Conservation (phyloP, 2,888 invertebrate genomes). For the Pocota personata region DNA sequence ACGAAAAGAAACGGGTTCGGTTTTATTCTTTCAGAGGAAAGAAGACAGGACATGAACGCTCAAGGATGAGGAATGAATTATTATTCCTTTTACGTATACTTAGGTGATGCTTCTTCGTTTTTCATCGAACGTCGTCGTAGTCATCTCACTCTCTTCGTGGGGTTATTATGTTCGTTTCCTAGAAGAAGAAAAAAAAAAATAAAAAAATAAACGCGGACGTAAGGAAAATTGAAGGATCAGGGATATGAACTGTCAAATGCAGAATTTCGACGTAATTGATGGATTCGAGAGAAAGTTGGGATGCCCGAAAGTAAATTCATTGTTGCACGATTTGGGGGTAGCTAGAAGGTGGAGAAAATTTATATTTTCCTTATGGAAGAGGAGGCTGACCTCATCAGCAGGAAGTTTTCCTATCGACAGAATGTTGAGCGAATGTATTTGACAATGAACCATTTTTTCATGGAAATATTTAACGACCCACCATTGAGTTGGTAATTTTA, state of each 20-base stretch:
- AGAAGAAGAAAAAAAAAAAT: constrained; percentile 15
- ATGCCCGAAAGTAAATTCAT: constrained; percentile 52
- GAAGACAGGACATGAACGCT: constrained; percentile 40
- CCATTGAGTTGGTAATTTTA: not conserved
- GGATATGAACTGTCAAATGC: constrained; percentile 74
- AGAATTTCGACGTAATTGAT: constrained; percentile 69
- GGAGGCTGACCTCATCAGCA: constrained; percentile 11
- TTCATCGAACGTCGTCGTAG: not conserved
- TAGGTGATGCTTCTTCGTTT: constrained; percentile 44
- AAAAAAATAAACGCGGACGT: constrained; percentile 42
- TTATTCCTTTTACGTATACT: constrained; percentile 72
- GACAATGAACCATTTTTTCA: constrained; percentile 11
- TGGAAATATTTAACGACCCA: not conserved
- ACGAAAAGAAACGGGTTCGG: constrained; percentile 41
- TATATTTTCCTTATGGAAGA: not conserved
- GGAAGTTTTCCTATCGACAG: constrained; percentile 2
- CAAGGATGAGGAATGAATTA: constrained; percentile 68
- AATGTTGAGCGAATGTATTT: constrained; percentile 23
- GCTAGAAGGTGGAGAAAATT: not conserved
- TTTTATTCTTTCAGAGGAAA: constrained; percentile 7
- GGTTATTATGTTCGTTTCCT: constrained; percentile 51
- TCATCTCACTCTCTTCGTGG: not conserved
- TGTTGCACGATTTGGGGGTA: constrained; percentile 35
- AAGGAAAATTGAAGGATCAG: constrained; percentile 69
- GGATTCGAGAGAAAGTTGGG: constrained; percentile 62